A percentile compares a stretch with the other conserved stretches of the same genome.
Evolutionary conservation across 2,113 vertebrate species (phyloP).

Genomic region (Pica pica): DNA sequence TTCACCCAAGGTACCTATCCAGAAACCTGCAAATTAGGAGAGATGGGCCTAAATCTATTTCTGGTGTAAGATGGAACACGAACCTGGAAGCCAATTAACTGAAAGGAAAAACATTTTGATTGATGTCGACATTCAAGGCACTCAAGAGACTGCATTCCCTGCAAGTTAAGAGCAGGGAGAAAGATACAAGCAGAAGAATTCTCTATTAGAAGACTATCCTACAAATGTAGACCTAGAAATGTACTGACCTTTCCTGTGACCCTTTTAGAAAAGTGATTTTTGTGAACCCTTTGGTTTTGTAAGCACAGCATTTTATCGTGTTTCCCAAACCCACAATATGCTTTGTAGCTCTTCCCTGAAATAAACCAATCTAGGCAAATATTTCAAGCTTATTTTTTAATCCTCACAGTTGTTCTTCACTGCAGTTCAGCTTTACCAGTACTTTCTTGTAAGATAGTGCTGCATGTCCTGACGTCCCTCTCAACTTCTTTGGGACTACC

Average conservation of each 20-base stretch:
- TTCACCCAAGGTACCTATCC: background rate
- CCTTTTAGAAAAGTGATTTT: slow-evolving; percentile 27
- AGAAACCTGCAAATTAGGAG: background rate
- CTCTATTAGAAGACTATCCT: background rate
- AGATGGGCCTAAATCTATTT: background rate
- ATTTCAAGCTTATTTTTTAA: background rate
- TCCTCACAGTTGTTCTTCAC: background rate
- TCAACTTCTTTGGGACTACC: background rate
- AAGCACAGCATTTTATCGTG: background rate
- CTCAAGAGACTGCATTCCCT: slow-evolving; percentile 1
- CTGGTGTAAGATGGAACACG: background rate
- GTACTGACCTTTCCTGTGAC: slow-evolving; percentile 31
- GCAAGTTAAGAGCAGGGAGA: background rate
- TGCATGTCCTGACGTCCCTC: background rate
- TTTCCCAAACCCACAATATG: background rate
- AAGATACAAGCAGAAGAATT: background rate
- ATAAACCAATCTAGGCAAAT: background rate
- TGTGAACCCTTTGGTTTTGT: background rate
- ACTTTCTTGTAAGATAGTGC: background rate
- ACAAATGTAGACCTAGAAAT: slow-evolving; percentile 24
- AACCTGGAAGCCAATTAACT: slow-evolving; percentile 8
- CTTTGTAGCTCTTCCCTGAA: background rate
- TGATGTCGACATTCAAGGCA: background rate
- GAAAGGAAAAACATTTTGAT: background rate
- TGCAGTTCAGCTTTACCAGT: background rate